phyloP scores from a whole-genome alignment of 2,113 vertebrate species.

The Microcebus ravelobensis region DNA sequence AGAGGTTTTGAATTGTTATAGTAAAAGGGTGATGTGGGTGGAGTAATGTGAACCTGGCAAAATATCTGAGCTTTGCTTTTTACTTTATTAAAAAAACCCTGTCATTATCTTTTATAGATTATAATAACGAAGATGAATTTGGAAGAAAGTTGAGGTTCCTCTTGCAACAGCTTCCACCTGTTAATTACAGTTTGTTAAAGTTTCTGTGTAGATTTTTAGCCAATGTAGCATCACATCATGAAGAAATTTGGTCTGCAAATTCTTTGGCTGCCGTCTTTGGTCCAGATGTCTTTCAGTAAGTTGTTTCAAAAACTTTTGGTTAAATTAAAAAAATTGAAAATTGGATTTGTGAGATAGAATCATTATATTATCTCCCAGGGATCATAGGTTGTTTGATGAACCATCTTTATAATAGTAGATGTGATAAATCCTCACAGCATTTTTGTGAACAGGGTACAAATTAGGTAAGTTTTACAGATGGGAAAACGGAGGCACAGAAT shows the following conservation, averaged over 20 bases:
- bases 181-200: slow-evolving; percentile 97
- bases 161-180: slow-evolving; percentile 97
- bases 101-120: slow-evolving; percentile 88
- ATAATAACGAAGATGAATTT: slow-evolving; percentile 97
- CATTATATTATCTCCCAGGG: slow-evolving; percentile 24
- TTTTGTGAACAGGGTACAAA: slow-evolving; percentile 59
- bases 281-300: slow-evolving; percentile 98
- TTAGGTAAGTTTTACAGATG: slow-evolving; percentile 66
- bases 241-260: slow-evolving; percentile 95
- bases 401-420: slow-evolving; percentile 64
- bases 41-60: slow-evolving; percentile 66
- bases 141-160: slow-evolving; percentile 96
- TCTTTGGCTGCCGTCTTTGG: slow-evolving; percentile 97
- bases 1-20: slow-evolving; percentile 57
- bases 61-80: slow-evolving; percentile 69
- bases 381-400: slow-evolving; percentile 27
- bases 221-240: slow-evolving; percentile 96
- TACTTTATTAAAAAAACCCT: slow-evolving; percentile 65
- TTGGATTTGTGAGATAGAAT: slow-evolving; percentile 35
- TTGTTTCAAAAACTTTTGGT: slow-evolving; percentile 66
- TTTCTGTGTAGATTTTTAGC: slow-evolving; percentile 97
- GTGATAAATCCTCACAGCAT: slow-evolving; percentile 57
- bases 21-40: slow-evolving; percentile 65
- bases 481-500: slow-evolving; percentile 54
- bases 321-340: slow-evolving; percentile 1